These are phyloP conservation scores for Campaea margaritaria DNA, from an alignment of 2,888 invertebrate genomes.

Conservation along the genomic window DNA sequence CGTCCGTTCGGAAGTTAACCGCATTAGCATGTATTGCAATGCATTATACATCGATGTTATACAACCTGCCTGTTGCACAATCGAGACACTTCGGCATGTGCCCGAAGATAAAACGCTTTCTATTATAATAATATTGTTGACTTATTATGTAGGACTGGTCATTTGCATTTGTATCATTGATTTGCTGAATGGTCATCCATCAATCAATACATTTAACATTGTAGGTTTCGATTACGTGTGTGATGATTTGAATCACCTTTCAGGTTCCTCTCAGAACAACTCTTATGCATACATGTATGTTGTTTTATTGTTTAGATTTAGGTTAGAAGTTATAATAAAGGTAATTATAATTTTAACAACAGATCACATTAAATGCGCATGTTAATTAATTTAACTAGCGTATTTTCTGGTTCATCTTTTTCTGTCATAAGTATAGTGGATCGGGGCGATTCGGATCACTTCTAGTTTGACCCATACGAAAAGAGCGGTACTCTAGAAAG, in stretches of 20 bases:
- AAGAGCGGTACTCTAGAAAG: too few relatives aligned
- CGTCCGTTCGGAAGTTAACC: conserved; percentile 78
- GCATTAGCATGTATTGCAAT: conserved; percentile 71
- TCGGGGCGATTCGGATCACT: too few relatives aligned
- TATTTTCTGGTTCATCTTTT: too few relatives aligned
- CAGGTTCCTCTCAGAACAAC: too few relatives aligned
- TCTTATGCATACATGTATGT: background rate
- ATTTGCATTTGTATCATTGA: conserved; percentile 26
- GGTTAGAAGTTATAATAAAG: too few relatives aligned
- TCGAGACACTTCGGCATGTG: conserved; percentile 69
- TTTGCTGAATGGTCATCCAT: conserved; percentile 21
- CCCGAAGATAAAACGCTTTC: conserved; percentile 69
- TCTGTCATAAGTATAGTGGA: too few relatives aligned
- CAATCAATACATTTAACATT: conserved; percentile 14
- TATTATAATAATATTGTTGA: conserved; percentile 50
- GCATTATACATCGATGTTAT: conserved; percentile 53
- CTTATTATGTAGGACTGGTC: conserved; percentile 13
- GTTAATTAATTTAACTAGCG: too few relatives aligned
- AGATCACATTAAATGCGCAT: too few relatives aligned
- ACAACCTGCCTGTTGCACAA: conserved; percentile 69
- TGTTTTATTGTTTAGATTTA: background rate
- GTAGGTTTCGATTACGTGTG: conserved; percentile 4
- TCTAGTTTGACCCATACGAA: too few relatives aligned
- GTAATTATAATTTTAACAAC: too few relatives aligned
- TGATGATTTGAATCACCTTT: too few relatives aligned